Evolutionary conservation across 2,797 vertebrate genomes (phyloP).

Genomic region (Urophycis tenuis): DNA sequence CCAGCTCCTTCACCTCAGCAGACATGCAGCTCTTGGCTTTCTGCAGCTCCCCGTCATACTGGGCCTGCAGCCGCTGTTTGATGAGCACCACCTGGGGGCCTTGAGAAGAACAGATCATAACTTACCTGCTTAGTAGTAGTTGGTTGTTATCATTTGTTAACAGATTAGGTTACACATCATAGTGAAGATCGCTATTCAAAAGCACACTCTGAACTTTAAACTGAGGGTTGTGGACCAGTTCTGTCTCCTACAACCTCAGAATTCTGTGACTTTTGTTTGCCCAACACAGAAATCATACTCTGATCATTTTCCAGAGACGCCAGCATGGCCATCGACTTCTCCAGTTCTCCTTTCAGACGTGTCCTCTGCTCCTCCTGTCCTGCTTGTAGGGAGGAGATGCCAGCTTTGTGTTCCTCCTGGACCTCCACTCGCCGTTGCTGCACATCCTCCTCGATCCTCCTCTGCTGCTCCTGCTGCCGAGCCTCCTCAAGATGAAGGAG

Average conservation of each 20-base stretch:
- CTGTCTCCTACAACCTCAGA: background rate
- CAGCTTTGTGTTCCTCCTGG: constrained; percentile 48
- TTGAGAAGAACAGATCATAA: constrained; percentile 25
- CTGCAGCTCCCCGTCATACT: constrained; percentile 57
- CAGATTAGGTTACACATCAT: background rate
- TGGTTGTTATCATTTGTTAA: background rate
- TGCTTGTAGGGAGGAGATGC: constrained; percentile 56
- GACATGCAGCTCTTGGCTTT: constrained; percentile 57
- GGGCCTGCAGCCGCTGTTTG: constrained; percentile 54
- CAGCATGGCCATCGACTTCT: constrained; percentile 68
- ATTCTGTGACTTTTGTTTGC: background rate
- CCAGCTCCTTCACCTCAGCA: constrained; percentile 64
- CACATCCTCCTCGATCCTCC: constrained; percentile 35
- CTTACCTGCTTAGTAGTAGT: background rate
- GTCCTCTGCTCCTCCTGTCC: constrained; percentile 61
- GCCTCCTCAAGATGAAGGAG: constrained; percentile 39
- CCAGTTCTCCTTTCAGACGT: constrained; percentile 63
- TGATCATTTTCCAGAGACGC: constrained; percentile 60
- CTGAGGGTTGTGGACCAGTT: background rate
- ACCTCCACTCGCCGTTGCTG: constrained; percentile 56
- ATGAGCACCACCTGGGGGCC: constrained; percentile 49
- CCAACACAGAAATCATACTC: constrained; percentile 34
- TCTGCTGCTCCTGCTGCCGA: constrained; percentile 41
- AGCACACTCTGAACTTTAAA: background rate
- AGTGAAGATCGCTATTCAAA: background rate